These are phyloP conservation scores for Chymomyza caudatula DNA, from an alignment of 2,888 invertebrate genomes.

Conservation along the genomic window DNA sequence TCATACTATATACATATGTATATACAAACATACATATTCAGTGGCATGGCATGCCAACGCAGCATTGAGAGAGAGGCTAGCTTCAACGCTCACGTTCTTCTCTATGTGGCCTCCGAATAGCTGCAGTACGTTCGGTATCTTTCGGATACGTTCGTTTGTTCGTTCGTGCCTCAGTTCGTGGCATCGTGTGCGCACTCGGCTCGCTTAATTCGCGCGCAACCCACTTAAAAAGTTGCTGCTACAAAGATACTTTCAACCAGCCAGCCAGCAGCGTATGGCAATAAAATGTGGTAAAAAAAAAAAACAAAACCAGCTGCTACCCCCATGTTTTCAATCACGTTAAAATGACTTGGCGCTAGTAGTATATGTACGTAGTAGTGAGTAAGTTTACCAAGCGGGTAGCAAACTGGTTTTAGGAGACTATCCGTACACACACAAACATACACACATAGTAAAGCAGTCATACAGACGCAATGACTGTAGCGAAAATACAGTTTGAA, in stretches of 20 bases:
- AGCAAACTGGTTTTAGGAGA: conserved; percentile 47
- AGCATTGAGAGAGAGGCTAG: conserved; percentile 32
- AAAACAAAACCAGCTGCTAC: conserved; percentile 53
- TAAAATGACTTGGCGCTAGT: conserved; percentile 53
- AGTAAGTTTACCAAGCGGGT: conserved; percentile 41
- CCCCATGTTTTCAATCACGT: conserved; percentile 56
- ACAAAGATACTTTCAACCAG: conserved; percentile 45
- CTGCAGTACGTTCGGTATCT: conserved; percentile 7
- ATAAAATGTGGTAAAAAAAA: conserved; percentile 44
- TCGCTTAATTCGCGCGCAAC: conserved; percentile 43
- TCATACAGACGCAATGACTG: background rate
- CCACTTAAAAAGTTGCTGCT: conserved; percentile 60
- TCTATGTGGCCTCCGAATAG: conserved; percentile 9
- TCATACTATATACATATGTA: conserved; percentile 45
- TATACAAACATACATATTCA: background rate
- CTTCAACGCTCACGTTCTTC: conserved; percentile 38
- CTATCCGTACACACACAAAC: conserved; percentile 22
- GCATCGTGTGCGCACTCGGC: conserved; percentile 18
- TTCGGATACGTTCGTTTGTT: conserved; percentile 7
- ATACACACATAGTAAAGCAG: conserved; percentile 11
- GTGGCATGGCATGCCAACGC: conserved; percentile 9
- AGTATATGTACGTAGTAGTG: conserved; percentile 40
- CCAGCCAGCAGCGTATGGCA: conserved; percentile 41
- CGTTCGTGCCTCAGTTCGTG: background rate
- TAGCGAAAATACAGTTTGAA: conserved; percentile 12